Evolutionary conservation across 2,797 vertebrate species (phyloP).

Genomic region (Sciurus carolinensis): DNA sequence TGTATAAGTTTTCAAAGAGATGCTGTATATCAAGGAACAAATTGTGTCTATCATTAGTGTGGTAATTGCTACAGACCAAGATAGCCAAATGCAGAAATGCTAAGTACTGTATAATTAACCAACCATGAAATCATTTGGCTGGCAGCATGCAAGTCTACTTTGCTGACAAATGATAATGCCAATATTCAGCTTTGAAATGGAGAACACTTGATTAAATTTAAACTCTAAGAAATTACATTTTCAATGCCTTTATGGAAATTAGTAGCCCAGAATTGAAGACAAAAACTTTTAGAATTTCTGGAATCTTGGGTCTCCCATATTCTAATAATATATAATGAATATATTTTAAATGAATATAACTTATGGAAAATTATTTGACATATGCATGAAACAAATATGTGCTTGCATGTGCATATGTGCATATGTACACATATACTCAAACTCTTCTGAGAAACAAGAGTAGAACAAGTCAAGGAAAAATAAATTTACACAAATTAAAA

Average conservation of each 20-base stretch:
- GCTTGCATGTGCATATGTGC: not conserved
- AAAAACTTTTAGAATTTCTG: not conserved
- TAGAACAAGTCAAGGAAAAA: not conserved
- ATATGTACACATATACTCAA: not conserved
- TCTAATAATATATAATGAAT: not conserved
- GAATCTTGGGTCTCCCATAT: not conserved
- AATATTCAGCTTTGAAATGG: constrained; percentile 78
- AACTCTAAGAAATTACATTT: constrained; percentile 68
- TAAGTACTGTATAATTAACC: constrained; percentile 85
- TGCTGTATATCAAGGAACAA: constrained; percentile 83
- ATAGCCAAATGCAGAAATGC: constrained; percentile 85
- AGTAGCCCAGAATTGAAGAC: not conserved
- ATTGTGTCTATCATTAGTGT: constrained; percentile 86
- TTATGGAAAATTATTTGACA: not conserved
- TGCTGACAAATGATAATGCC: constrained; percentile 82
- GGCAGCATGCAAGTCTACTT: constrained; percentile 80
- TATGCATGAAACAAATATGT: not conserved
- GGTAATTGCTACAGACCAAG: constrained; percentile 85
- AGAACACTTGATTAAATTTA: constrained; percentile 84
- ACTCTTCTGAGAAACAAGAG: not conserved
- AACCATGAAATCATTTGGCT: constrained; percentile 89
- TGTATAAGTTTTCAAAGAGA: constrained; percentile 76
- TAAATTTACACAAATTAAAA: constrained; percentile 15
- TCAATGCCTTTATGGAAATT: not conserved
- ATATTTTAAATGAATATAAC: too few relatives aligned